Conservation (phyloP, 2,113 vertebrate genomes). For the Pelobates fuscus region DNA sequence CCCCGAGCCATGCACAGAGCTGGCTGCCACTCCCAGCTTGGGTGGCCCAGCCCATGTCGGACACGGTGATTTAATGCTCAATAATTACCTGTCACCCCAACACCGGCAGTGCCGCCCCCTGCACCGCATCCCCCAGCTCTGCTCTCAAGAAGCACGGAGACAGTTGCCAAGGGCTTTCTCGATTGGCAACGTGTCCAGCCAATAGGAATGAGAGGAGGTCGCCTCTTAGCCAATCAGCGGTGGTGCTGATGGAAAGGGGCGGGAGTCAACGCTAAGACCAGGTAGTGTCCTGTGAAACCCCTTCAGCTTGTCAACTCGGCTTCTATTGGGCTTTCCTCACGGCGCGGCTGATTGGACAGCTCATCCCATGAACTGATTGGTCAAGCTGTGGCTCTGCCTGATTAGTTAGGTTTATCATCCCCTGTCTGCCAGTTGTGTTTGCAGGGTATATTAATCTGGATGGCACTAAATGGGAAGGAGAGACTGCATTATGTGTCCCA, state of each 20-base stretch:
- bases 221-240: slow-evolving; percentile 4
- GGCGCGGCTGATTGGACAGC: not conserved
- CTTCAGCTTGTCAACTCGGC: not conserved
- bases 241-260: not conserved
- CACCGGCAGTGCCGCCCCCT: slow-evolving; percentile 18
- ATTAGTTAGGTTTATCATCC: not conserved
- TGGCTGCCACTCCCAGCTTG: no score
- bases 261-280: not conserved
- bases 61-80: not conserved
- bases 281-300: slow-evolving; percentile 8
- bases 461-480: no score
- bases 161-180: slow-evolving; percentile 15
- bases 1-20: no score
- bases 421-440: not conserved
- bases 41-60: not conserved
- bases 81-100: slow-evolving; percentile 29
- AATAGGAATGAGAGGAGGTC: slow-evolving; percentile 2
- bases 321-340: slow-evolving; percentile 7
- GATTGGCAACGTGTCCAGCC: slow-evolving; percentile 3
- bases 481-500: no score
- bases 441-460: no score
- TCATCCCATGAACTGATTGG: not conserved
- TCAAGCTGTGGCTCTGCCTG: not conserved
- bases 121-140: slow-evolving; percentile 14
- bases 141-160: slow-evolving; percentile 9